A percentile compares a stretch with the other conserved stretches of the same genome.
These are phyloP conservation scores for Cenopis cana DNA, from an alignment of 2,888 invertebrate species.

Conservation along the genomic window DNA sequence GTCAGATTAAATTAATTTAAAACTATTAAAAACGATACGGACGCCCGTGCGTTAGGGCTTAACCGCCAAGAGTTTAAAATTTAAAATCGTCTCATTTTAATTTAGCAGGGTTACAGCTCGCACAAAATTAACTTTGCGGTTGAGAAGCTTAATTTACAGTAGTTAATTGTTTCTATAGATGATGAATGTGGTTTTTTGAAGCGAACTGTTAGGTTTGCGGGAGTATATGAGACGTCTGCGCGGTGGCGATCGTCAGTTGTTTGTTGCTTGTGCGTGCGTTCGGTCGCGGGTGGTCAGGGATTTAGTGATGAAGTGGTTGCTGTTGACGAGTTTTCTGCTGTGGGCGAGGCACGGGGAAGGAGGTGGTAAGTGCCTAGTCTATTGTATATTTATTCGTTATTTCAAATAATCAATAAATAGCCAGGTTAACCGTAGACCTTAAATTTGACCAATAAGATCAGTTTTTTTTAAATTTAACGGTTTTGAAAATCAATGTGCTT, in stretches of 20 bases:
- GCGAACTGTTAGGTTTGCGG: constrained; percentile 49
- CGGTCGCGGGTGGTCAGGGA: constrained; percentile 57
- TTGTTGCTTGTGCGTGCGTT: constrained; percentile 60
- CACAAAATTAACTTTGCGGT: constrained; percentile 17
- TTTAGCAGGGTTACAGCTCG: neutral
- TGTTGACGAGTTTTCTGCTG: constrained; percentile 66
- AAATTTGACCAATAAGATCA: neutral
- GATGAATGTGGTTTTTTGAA: constrained; percentile 5
- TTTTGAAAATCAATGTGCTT: neutral
- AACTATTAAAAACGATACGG: constrained; percentile 1
- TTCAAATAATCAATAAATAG: neutral
- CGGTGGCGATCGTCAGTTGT: constrained; percentile 52
- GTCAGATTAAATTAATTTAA: constrained; percentile 21
- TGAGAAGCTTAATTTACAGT: neutral
- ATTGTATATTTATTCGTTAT: neutral
- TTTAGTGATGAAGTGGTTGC: constrained; percentile 77
- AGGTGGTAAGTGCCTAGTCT: constrained; percentile 64
- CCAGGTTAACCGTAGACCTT: neutral
- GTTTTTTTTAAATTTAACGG: neutral
- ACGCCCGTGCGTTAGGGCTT: neutral
- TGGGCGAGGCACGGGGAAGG: constrained; percentile 64
- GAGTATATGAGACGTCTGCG: constrained; percentile 64
- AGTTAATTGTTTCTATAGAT: constrained; percentile 11
- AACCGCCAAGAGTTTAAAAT: neutral
- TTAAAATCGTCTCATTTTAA: neutral